These are phyloP conservation scores for Caenorhabditis becei DNA, from an alignment of 2,888 invertebrate genomes.

Conservation along the genomic window DNA sequence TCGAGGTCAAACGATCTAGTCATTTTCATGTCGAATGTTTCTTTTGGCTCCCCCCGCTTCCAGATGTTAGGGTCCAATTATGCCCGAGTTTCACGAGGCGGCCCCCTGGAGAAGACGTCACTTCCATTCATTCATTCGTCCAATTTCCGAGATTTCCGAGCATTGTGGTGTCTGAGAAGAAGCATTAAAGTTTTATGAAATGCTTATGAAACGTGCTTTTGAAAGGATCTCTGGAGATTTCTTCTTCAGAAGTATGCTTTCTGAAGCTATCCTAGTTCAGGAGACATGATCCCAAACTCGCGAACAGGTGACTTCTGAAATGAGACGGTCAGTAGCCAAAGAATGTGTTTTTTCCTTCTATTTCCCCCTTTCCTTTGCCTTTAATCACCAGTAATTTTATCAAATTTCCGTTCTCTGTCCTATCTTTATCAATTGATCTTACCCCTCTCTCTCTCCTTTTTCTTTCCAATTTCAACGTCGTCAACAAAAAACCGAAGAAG, in stretches of 20 bases:
- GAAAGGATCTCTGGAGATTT: too few species aligned
- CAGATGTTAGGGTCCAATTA: too few species aligned
- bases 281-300: too few species aligned
- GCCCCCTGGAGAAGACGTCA: conserved; percentile 6
- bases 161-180: neutral
- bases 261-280: too few species aligned
- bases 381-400: neutral
- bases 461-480: neutral
- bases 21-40: conserved; percentile 5
- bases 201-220: too few species aligned
- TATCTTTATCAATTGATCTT: neutral
- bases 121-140: conserved; percentile 5
- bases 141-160: neutral
- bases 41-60: too few species aligned
- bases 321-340: too few species aligned
- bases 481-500: conserved; percentile 15
- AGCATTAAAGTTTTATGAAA: too few species aligned
- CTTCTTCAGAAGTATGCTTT: too few species aligned
- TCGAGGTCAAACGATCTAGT: conserved; percentile 20
- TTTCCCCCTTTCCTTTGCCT: neutral
- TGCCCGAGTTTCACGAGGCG: conserved; percentile 1
- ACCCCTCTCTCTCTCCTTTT: neutral
- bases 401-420: conserved; percentile 3
- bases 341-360: neutral
- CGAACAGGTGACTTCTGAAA: too few species aligned